phyloP scores from a whole-genome alignment of 2,888 invertebrate genomes.

The Drosophila maculinotata region DNA sequence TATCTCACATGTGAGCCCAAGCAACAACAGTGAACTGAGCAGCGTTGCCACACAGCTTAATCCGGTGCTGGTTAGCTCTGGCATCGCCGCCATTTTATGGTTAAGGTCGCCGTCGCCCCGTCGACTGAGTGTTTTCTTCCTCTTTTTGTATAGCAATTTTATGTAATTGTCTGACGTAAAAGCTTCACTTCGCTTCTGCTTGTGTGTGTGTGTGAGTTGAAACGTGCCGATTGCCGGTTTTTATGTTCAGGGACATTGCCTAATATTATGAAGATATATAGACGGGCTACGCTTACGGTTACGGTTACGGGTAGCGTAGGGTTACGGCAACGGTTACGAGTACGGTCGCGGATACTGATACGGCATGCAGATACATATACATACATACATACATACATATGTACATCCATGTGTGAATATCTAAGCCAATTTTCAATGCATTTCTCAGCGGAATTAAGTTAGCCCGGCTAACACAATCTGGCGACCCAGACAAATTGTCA shows the following conservation, averaged over 20 bases:
- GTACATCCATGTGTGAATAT: no score
- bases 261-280: conserved; percentile 23
- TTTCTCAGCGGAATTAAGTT: conserved; percentile 33
- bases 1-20: conserved; percentile 44
- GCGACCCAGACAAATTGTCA: conserved; percentile 28
- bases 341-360: not conserved
- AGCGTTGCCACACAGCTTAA: conserved; percentile 51
- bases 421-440: conserved; percentile 45
- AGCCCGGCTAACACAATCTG: conserved; percentile 10
- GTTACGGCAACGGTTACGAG: not conserved
- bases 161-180: conserved; percentile 39
- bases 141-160: conserved; percentile 34
- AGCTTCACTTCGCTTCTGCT: conserved; percentile 26
- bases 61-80: conserved; percentile 32
- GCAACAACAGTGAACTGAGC: conserved; percentile 16
- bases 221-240: conserved; percentile 70
- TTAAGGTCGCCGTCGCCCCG: conserved; percentile 58
- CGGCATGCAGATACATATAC: not conserved
- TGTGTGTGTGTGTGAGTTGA: conserved; percentile 36
- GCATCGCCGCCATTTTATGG: conserved; percentile 70
- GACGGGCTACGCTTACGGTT: not conserved
- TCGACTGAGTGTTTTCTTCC: conserved; percentile 17
- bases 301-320: not conserved
- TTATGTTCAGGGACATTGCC: conserved; percentile 43
- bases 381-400: no score